These are phyloP conservation scores for Myodes glareolus DNA, from an alignment of 2,113 vertebrate genomes.

Conservation along the genomic window DNA sequence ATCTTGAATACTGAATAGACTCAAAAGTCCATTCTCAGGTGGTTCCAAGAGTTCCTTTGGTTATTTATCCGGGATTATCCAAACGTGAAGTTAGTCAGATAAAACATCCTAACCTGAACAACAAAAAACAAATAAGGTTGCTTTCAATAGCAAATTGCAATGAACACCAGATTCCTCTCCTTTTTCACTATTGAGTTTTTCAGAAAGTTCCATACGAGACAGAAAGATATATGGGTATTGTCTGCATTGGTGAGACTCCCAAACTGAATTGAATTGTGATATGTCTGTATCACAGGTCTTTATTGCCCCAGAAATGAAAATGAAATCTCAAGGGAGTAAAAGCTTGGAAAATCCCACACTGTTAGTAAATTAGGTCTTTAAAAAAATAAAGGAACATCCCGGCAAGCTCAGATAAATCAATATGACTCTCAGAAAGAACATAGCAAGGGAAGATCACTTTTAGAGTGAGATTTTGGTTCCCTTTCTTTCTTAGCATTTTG, in stretches of 20 bases:
- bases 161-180: not conserved
- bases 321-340: conserved; percentile 72
- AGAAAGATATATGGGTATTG: conserved; percentile 59
- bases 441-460: conserved; percentile 67
- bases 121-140: conserved; percentile 16
- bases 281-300: conserved; percentile 65
- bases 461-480: conserved; percentile 5
- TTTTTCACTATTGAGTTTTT: conserved; percentile 40
- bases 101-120: not conserved
- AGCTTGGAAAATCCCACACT: conserved; percentile 77
- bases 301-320: conserved; percentile 76
- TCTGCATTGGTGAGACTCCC: conserved; percentile 48
- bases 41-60: not conserved
- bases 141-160: conserved; percentile 59
- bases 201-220: conserved; percentile 20
- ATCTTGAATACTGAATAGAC: not conserved
- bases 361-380: conserved; percentile 80
- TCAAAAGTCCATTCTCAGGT: not conserved
- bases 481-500: conserved; percentile 65
- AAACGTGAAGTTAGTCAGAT: conserved; percentile 7
- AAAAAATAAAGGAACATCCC: conserved; percentile 49
- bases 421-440: conserved; percentile 12
- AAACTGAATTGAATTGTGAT: conserved; percentile 58
- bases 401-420: conserved; percentile 70
- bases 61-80: conserved; percentile 14